These are phyloP conservation scores for Cottoperca gobio DNA, from an alignment of 2,797 vertebrate species.

Conservation along the genomic window DNA sequence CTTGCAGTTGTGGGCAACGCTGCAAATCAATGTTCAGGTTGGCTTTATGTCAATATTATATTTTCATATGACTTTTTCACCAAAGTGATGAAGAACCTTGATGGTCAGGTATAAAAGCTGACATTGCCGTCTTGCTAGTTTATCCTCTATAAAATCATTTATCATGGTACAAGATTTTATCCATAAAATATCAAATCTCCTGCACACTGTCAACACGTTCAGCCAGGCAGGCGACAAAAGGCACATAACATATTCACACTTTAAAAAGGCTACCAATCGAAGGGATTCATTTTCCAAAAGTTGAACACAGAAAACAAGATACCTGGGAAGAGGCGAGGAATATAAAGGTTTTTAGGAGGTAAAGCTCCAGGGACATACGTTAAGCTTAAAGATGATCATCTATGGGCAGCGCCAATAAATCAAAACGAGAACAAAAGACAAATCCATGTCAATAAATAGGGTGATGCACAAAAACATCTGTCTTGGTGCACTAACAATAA, in stretches of 20 bases:
- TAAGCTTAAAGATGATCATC: not conserved
- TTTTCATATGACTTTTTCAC: not conserved
- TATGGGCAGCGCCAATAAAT: not conserved
- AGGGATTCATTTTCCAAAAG: not conserved
- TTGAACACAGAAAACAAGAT: not conserved
- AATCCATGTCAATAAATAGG: not conserved
- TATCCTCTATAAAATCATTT: too few relatives aligned
- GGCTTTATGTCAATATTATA: not conserved
- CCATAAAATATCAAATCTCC: too few relatives aligned
- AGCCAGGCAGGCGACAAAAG: not conserved
- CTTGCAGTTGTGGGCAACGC: not conserved
- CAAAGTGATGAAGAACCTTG: not conserved
- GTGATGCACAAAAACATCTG: not conserved
- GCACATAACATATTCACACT: not conserved
- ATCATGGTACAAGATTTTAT: too few relatives aligned
- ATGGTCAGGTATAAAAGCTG: not conserved
- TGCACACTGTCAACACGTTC: too few relatives aligned
- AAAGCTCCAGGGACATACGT: not conserved
- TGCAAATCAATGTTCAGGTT: conserved; percentile 2
- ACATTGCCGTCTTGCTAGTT: not conserved
- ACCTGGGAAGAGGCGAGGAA: not conserved
- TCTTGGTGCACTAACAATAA: not conserved
- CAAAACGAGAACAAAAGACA: not conserved
- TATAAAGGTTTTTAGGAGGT: not conserved
- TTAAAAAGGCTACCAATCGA: not conserved